phyloP scores from a whole-genome alignment of 2,113 vertebrate genomes.

The Poeciliopsis retropinna region DNA sequence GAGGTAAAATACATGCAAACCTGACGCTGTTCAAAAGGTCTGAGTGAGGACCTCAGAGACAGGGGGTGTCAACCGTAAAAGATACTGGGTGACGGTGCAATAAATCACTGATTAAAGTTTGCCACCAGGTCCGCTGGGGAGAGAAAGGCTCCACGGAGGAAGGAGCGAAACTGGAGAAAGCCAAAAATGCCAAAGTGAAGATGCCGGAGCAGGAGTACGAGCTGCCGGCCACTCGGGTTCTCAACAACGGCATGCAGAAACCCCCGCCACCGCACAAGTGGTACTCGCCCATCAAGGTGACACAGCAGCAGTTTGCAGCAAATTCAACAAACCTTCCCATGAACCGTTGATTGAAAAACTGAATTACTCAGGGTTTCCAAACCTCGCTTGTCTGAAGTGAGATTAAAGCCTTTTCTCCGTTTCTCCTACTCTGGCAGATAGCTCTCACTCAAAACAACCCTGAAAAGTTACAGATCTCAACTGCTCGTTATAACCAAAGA shows the following conservation, averaged over 20 bases:
- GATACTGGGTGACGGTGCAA: neutral
- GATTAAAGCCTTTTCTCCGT: too few species aligned
- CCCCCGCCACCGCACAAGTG: conserved; percentile 86
- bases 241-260: conserved; percentile 86
- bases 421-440: too few species aligned
- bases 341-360: conserved; percentile 3
- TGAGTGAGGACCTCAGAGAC: neutral
- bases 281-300: conserved; percentile 97
- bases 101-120: neutral
- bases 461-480: neutral
- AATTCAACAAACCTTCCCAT: conserved; percentile 5
- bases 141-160: conserved; percentile 97
- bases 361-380: neutral
- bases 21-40: neutral
- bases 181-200: conserved; percentile 95
- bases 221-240: conserved; percentile 80
- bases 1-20: conserved; percentile 81
- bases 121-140: conserved; percentile 93
- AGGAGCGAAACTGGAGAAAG: conserved; percentile 96
- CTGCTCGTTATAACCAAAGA: neutral
- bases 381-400: too few species aligned
- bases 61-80: neutral
- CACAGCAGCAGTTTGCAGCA: neutral
- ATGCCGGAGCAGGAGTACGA: conserved; percentile 95
- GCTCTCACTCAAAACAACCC: too few species aligned